A percentile compares a stretch with the other conserved stretches of the same genome.
These are phyloP conservation scores for Dinocampus coccinellae DNA, from an alignment of 2,888 invertebrate genomes.

Conservation along the genomic window DNA sequence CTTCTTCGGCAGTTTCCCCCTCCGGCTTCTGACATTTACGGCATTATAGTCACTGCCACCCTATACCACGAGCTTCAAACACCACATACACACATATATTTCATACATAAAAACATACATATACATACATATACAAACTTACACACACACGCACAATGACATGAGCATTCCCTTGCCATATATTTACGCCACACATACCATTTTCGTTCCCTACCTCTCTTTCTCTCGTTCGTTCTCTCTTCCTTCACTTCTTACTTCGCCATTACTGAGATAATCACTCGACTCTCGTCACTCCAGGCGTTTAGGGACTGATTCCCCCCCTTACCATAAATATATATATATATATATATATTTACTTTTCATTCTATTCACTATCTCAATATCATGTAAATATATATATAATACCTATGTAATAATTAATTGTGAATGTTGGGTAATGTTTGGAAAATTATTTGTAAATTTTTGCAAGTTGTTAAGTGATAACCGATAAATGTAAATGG, in stretches of 20 bases:
- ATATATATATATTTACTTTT: constrained; percentile 17
- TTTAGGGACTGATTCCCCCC: constrained; percentile 34
- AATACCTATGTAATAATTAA: background rate
- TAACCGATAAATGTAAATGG: background rate
- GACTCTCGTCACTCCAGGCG: constrained; percentile 39
- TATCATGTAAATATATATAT: background rate
- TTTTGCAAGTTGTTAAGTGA: background rate
- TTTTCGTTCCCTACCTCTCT: no score
- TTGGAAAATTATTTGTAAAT: background rate
- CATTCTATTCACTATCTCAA: background rate
- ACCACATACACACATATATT: constrained; percentile 15
- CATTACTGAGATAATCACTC: constrained; percentile 36
- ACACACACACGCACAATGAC: background rate
- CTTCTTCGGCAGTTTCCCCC: constrained; percentile 38
- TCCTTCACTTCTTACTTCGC: constrained; percentile 1
- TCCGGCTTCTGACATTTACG: constrained; percentile 39
- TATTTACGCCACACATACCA: background rate
- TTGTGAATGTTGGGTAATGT: background rate
- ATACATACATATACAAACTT: constrained; percentile 12
- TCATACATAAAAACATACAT: no score
- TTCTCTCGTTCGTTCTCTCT: constrained; percentile 15
- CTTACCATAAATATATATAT: background rate
- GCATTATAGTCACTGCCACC: constrained; percentile 41
- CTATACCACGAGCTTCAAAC: constrained; percentile 16
- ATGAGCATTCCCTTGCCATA: constrained; percentile 6